These are phyloP conservation scores for Cataglyphis livida DNA, from an alignment of 2,888 invertebrate genomes.

Conservation along the genomic window DNA sequence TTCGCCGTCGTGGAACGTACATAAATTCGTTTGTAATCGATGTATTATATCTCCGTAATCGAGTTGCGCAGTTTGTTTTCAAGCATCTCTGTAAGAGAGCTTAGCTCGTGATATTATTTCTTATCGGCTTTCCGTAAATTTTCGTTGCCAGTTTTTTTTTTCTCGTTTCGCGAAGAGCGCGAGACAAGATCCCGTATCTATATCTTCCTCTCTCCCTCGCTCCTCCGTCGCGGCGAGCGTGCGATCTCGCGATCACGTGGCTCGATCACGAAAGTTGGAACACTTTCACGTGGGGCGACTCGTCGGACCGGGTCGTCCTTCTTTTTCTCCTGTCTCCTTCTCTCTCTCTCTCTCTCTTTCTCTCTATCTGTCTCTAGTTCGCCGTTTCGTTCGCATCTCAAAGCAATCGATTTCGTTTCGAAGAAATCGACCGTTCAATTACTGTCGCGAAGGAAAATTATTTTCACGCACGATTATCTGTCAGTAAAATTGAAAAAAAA, in stretches of 20 bases:
- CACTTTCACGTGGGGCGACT: constrained; percentile 78
- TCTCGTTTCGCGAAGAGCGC: constrained; percentile 51
- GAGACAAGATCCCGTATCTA: constrained; percentile 66
- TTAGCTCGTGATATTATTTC: not conserved
- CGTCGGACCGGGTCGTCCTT: constrained; percentile 73
- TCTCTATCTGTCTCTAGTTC: constrained; percentile 1
- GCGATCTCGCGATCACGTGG: constrained; percentile 68
- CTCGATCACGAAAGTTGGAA: constrained; percentile 74
- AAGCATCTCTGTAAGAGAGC: not conserved
- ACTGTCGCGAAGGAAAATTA: not conserved
- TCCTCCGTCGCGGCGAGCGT: constrained; percentile 59
- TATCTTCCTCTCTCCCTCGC: constrained; percentile 62
- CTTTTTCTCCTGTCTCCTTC: constrained; percentile 27
- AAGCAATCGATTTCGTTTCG: constrained; percentile 28
- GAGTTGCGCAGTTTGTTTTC: not conserved
- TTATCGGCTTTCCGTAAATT: constrained; percentile 49
- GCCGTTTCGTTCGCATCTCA: constrained; percentile 10
- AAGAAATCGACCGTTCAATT: not conserved
- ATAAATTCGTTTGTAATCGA: not conserved
- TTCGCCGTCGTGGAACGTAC: not conserved
- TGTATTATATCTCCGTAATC: not conserved
- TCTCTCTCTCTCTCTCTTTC: not conserved
- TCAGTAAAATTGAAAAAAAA: not conserved
- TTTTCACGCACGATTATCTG: not conserved
- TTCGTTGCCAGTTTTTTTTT: constrained; percentile 32